phyloP scores from a whole-genome alignment of 2,113 vertebrate genomes.

The Budorcas taxicolor region DNA sequence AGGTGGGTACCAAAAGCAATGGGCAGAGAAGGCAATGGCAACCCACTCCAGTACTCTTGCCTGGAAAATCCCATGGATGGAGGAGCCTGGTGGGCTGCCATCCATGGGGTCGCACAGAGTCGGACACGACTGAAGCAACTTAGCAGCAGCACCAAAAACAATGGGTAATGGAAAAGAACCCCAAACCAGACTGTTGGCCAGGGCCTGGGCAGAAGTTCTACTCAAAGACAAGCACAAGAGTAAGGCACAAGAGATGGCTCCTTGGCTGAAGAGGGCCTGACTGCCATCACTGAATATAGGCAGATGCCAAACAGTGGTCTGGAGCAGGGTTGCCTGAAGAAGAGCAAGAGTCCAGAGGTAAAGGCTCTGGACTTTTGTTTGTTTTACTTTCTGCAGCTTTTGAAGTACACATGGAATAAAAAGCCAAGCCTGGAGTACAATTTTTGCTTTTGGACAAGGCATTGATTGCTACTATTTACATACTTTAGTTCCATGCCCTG shows the following conservation, averaged over 20 bases:
- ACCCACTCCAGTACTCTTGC: too few relatives aligned
- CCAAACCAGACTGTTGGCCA: neutral
- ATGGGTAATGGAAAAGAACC: neutral
- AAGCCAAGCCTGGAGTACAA: neutral
- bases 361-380: neutral
- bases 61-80: too few relatives aligned
- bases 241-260: neutral
- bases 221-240: neutral
- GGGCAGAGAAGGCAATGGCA: too few relatives aligned
- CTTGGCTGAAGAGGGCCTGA: neutral
- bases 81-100: too few relatives aligned
- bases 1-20: neutral
- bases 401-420: neutral
- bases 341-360: neutral
- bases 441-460: neutral
- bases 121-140: too few relatives aligned
- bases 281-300: rapidly evolving
- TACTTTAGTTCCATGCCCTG: neutral
- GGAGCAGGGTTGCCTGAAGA: neutral
- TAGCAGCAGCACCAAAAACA: neutral
- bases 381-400: neutral
- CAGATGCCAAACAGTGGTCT: neutral
- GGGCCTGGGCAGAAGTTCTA: neutral
- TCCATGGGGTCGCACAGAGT: too few relatives aligned
- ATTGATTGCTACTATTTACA: neutral